Base-by-base conservation (phyloP, 2,888 invertebrate species). In the Aspidiotus rigidus region DNA sequence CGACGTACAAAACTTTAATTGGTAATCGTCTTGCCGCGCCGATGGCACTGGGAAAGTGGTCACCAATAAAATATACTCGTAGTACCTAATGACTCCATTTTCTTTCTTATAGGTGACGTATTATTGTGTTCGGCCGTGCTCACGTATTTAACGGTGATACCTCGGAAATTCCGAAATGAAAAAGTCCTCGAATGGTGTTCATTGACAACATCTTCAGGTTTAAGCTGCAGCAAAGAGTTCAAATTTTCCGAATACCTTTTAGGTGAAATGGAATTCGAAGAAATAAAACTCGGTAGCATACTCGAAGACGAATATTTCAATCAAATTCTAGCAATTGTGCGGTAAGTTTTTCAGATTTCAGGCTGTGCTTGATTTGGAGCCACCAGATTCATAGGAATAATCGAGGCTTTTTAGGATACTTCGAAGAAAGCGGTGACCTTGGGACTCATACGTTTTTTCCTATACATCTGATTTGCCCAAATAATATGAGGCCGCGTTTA, bases 101-200 rank as follows among this genome's bases (percentile, higher is more conserved):
- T 60, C 13, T 17, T 28, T 7, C 11, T 60, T 8, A 2, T 80
- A 82, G 93, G 93, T n/a, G 93, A 96, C 77, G 87, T 94, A 57
- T 81, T 96, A 72, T 84, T 96, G 69, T 88, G 93, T 7, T 86
- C 94, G 13, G 95, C 92, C 13, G 83, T 93, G 7, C 90, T 96
- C 3, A 92, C 94, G 0, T 96, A 96, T 77, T 81, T 96, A 64
- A 95, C 95, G 9, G 90, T 94, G 3, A 95, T 94, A 75, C 90
- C 70, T 10, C 60, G 62, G 40, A 60, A 70, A 69, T 90, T 88
- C 77, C 83, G 92, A 72, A 75, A 82, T 64, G 78, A 81, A 44
- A 86, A 93, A 83, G 84, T 89, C 13, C 80, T 80, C 13, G 79
- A 81, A 70, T 96, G 95, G 96, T 83, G 89, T 0, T 77, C 81